These are phyloP conservation scores for Amyelois transitella DNA, from an alignment of 1,140 invertebrate genomes.

Conservation along the genomic window DNA sequence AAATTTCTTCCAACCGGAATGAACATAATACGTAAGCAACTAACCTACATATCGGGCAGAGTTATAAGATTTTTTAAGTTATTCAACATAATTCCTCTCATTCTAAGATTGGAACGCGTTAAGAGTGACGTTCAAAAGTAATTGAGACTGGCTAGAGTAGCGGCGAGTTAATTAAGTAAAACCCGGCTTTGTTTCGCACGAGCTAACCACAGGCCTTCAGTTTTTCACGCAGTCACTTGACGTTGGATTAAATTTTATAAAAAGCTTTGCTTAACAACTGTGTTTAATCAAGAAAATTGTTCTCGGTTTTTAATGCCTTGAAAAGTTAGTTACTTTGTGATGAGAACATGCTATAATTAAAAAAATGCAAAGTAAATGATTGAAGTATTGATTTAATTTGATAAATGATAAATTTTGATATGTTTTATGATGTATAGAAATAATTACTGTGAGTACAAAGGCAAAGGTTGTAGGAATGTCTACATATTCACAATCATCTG, in stretches of 20 bases:
- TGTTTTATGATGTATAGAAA: too few relatives aligned
- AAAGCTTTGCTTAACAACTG: not conserved
- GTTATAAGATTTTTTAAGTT: too few relatives aligned
- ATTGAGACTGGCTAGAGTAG: not conserved
- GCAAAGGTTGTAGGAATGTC: too few relatives aligned
- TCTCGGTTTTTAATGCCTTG: not conserved
- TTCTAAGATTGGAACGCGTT: too few relatives aligned
- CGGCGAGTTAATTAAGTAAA: constrained; percentile 1
- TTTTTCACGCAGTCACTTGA: not conserved
- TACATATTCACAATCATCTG: too few relatives aligned
- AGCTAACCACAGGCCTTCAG: not conserved
- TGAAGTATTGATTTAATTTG: not conserved
- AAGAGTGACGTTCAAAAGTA: not conserved
- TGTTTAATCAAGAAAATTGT: constrained; percentile 4
- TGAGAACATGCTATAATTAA: not conserved
- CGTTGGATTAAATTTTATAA: constrained; percentile 1
- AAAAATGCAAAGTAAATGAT: not conserved
- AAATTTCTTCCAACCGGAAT: too few relatives aligned
- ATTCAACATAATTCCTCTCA: too few relatives aligned
- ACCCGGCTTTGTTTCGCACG: not conserved
- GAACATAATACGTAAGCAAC: too few relatives aligned
- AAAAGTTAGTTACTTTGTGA: not conserved
- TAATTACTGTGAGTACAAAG: too few relatives aligned
- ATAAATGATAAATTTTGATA: too few relatives aligned
- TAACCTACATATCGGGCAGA: too few relatives aligned